Percentiles rank a stretch among this genome's conserved stretches.
phyloP scores from a whole-genome alignment of 1,140 invertebrate species.

The Popillia japonica region DNA sequence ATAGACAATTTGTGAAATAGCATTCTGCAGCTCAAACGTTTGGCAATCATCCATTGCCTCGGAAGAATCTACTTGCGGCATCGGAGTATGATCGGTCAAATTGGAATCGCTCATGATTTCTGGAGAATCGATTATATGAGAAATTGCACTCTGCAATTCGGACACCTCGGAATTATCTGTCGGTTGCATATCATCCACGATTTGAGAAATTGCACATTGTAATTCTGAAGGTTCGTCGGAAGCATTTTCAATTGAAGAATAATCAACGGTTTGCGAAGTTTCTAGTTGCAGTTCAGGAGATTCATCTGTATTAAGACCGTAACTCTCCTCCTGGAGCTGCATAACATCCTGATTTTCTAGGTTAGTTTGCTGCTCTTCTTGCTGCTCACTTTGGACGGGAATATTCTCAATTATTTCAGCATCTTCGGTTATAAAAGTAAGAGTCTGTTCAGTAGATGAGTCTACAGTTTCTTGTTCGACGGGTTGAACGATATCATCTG shows the following conservation, averaged over 20 bases:
- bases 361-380: neutral
- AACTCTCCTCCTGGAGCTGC: neutral
- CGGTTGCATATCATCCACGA: neutral
- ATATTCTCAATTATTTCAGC: neutral
- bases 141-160: constrained; percentile 16
- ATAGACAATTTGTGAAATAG: constrained; percentile 1
- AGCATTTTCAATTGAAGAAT: neutral
- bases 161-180: constrained; percentile 3
- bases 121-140: neutral
- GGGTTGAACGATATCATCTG: neutral
- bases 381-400: neutral
- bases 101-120: neutral
- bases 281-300: neutral
- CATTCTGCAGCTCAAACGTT: constrained; percentile 5
- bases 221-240: neutral
- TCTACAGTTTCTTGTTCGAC: neutral
- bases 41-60: neutral
- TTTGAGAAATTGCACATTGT: constrained; percentile 16
- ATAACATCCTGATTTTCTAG: neutral
- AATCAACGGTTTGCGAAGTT: neutral
- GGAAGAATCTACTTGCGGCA: constrained; percentile 3
- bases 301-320: neutral
- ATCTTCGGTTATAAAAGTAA: neutral
- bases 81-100: neutral
- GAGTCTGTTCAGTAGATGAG: neutral